These are phyloP conservation scores for Enteromius paludinosus DNA, from an alignment of 2,797 vertebrate species.

Conservation along the genomic window DNA sequence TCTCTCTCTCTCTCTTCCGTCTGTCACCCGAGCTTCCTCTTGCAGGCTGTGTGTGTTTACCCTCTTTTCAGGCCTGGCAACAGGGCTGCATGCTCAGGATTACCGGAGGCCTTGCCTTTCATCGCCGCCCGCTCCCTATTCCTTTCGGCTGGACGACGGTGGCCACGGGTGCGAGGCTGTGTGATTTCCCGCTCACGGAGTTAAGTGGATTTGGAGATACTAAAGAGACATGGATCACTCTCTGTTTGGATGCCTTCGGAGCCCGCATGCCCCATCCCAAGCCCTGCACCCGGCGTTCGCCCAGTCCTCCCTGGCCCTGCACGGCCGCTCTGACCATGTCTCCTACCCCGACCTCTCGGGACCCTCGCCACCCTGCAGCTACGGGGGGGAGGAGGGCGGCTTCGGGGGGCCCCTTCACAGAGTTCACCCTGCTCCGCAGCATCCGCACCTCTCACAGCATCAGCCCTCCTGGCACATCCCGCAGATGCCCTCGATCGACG, in stretches of 20 bases:
- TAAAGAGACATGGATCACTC: constrained; percentile 87
- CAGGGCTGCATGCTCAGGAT: constrained; percentile 76
- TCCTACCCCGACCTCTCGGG: constrained; percentile 87
- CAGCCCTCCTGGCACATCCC: constrained; percentile 84
- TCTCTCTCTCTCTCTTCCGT: constrained; percentile 59
- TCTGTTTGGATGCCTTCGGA: constrained; percentile 90
- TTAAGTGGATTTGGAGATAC: constrained; percentile 46
- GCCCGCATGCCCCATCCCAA: constrained; percentile 85
- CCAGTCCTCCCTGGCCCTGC: constrained; percentile 85
- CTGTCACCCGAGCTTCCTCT: constrained; percentile 81
- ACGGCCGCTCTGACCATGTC: constrained; percentile 87
- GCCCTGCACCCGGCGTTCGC: constrained; percentile 85
- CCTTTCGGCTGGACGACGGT: constrained; percentile 58
- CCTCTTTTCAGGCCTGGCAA: constrained; percentile 73
- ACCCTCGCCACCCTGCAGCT: constrained; percentile 86
- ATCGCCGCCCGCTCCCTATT: constrained; percentile 60
- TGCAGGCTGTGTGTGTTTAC: constrained; percentile 71
- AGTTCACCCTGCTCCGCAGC: constrained; percentile 78
- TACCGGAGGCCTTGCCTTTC: constrained; percentile 73
- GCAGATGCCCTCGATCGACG: constrained; percentile 81
- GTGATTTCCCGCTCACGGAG: constrained; percentile 55
- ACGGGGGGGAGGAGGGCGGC: constrained; percentile 83
- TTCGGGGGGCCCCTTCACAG: constrained; percentile 81
- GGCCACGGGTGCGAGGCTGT: constrained; percentile 58
- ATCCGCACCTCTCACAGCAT: constrained; percentile 82